These are phyloP conservation scores for Mirza zaza DNA, from an alignment of 2,113 vertebrate species.

Conservation along the genomic window DNA sequence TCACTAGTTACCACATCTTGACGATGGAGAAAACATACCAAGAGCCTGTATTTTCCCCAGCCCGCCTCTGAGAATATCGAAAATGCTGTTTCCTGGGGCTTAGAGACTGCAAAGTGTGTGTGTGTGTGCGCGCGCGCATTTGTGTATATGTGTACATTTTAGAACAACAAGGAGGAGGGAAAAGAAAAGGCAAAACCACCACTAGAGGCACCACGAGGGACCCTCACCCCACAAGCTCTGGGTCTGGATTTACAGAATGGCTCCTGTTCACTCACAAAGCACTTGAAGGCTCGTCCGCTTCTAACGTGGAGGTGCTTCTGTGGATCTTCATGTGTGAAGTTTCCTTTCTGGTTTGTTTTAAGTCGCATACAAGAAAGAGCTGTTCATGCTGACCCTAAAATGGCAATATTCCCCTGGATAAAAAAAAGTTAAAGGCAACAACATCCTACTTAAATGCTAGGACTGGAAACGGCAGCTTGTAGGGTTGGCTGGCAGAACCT, in stretches of 20 bases:
- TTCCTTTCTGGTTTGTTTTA: slow-evolving; percentile 79
- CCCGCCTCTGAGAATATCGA: slow-evolving; percentile 48
- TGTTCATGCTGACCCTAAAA: slow-evolving; percentile 76
- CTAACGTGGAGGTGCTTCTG: slow-evolving; percentile 87
- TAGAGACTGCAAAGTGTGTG: slow-evolving; percentile 39
- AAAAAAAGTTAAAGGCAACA: slow-evolving; percentile 81
- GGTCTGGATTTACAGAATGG: slow-evolving; percentile 92
- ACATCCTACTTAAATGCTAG: slow-evolving; percentile 76
- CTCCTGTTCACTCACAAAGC: slow-evolving; percentile 95
- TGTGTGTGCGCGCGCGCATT: slow-evolving; percentile 55
- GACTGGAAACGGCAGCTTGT: slow-evolving; percentile 72
- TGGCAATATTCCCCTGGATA: slow-evolving; percentile 77
- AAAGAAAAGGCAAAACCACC: slow-evolving; percentile 79
- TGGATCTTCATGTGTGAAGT: slow-evolving; percentile 70
- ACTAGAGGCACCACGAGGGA: slow-evolving; percentile 80
- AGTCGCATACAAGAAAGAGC: slow-evolving; percentile 78
- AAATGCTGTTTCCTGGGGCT: slow-evolving; percentile 40
- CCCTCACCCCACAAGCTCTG: slow-evolving; percentile 80
- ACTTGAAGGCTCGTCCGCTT: slow-evolving; percentile 95
- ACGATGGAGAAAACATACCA: slow-evolving; percentile 20
- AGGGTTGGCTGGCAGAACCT: slow-evolving; percentile 63
- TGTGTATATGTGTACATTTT: slow-evolving; percentile 40
- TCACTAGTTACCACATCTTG: background rate
- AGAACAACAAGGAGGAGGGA: slow-evolving; percentile 69
- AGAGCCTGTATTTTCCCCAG: background rate